phyloP scores from a whole-genome alignment of 2,113 vertebrate species.

The Octodon degus region DNA sequence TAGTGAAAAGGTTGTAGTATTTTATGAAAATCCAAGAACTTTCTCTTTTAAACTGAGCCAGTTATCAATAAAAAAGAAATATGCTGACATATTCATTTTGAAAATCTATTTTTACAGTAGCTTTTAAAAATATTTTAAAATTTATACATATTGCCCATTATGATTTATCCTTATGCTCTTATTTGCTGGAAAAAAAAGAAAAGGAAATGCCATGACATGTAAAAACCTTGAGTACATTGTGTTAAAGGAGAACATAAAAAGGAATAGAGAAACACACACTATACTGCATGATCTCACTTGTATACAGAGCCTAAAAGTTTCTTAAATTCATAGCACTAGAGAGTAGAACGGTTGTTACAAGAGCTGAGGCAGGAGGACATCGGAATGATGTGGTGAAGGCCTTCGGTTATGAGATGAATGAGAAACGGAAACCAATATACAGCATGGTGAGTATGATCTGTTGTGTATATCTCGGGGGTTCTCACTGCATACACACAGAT shows the following conservation, averaged over 20 bases:
- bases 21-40: constrained; percentile 87
- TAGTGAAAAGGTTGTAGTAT: constrained; percentile 88
- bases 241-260: background rate
- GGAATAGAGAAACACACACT: background rate
- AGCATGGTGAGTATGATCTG: background rate
- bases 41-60: constrained; percentile 84
- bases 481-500: background rate
- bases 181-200: background rate
- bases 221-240: background rate
- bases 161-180: background rate
- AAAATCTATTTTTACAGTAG: constrained; percentile 77
- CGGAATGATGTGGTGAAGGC: background rate
- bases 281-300: background rate
- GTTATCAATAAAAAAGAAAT: constrained; percentile 86
- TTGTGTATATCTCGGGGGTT: background rate
- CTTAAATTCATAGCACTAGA: background rate
- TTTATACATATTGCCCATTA: background rate
- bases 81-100: constrained; percentile 80
- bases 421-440: background rate
- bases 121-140: too few relatives aligned
- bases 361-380: background rate
- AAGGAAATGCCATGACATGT: background rate
- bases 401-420: background rate
- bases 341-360: background rate
- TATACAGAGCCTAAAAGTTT: background rate